Evolutionary conservation across 2,113 vertebrate species (phyloP).

Genomic region (Sitta europaea): DNA sequence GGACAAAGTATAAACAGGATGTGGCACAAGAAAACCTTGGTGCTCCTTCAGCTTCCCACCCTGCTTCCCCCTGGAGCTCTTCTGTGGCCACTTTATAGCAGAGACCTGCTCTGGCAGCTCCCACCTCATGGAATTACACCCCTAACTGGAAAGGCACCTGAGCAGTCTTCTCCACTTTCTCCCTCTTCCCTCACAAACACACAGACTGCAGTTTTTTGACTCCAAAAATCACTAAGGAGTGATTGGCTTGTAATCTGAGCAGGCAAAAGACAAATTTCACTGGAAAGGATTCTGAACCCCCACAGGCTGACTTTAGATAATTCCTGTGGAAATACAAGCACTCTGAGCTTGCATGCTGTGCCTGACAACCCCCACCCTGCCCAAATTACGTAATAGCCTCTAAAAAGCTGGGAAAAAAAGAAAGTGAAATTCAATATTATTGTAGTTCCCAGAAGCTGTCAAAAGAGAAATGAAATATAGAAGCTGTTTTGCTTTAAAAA

Average conservation of each 20-base stretch:
- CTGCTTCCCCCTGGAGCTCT: neutral
- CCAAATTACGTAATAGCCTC: neutral
- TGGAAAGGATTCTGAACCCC: neutral
- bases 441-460: constrained; percentile 27
- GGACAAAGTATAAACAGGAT: neutral
- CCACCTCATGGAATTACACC: neutral
- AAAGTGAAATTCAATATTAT: constrained; percentile 37
- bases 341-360: neutral
- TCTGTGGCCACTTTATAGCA: neutral
- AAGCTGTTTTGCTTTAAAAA: neutral
- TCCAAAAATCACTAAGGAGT: neutral
- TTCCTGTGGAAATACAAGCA: neutral
- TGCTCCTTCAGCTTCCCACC: neutral
- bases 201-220: neutral
- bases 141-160: neutral
- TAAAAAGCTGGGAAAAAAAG: neutral
- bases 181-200: neutral
- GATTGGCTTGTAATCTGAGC: neutral
- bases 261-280: neutral
- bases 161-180: neutral
- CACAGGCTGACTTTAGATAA: neutral
- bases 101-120: neutral
- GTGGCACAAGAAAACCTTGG: neutral
- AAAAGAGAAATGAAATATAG: neutral
- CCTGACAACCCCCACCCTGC: neutral